Evolutionary conservation across 2,113 vertebrate species (phyloP), one percentile per base, ranked within the genome.

Genomic region (Psilopsiagon aurifrons): DNA sequence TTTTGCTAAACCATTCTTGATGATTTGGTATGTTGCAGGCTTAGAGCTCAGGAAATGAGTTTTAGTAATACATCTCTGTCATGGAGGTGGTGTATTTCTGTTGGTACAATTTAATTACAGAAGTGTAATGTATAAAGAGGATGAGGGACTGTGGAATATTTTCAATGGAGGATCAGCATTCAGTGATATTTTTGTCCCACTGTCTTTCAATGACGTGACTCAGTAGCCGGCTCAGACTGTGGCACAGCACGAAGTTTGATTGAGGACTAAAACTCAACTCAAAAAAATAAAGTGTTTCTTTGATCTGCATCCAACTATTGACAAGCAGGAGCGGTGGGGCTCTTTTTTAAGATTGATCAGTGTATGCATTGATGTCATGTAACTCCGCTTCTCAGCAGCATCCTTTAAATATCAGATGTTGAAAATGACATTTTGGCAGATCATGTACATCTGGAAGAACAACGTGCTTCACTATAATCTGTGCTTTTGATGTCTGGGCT

Each of bases 21-120:
- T 4, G 18, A 43, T 91, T 94, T 87, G 77, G 66, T 92, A 13
- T 81, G 66, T 92, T 92, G 68, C 66, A 77, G 91, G 52, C 57
- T 82, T 57, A 78, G 86, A 15, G 37, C 68, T 96, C 74, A 59
- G 92, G 90, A 96, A 96, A 88, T 90, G 11, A 94, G 94, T 95
- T 89, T 92, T 82, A 73, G 80, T 77, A 87, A 84, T 60, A 39
- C 6, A 82, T 57, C 69, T 77, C 20, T 63, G 29, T 87, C 70
- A 68, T 46, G 51, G 47, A 76, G 86, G 24, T 62, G 57, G 35
- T 49, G 11, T 92, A 80, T 73, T 92, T 77, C 75, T 86, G 22
- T 1, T 39, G 64, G 76, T 92, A 43, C 64, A 28, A 43, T 79
- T 92, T 75, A 71, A 64, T 95, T 85, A 85, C 88, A 90, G 86